Conservation (phyloP, 2,113 vertebrate species). For the Verasper variegatus region DNA sequence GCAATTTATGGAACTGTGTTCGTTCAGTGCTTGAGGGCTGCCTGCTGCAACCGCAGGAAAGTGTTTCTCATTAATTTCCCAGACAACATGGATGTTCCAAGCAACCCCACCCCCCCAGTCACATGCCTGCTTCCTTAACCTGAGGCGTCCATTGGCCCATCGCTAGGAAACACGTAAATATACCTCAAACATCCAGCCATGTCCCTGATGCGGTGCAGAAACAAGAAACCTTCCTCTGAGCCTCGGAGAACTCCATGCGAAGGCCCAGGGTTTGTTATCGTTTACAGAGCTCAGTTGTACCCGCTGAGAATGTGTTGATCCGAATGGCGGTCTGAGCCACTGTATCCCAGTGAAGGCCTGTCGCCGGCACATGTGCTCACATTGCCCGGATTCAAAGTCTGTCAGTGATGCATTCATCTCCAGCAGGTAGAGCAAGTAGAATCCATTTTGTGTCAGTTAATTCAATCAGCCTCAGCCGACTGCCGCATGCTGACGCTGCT, state of each 20-base stretch:
- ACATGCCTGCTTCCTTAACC: conserved; percentile 39
- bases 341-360: conserved; percentile 14
- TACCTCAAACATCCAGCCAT: conserved; percentile 33
- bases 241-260: neutral
- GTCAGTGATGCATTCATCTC: conserved; percentile 56
- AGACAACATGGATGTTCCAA: conserved; percentile 37
- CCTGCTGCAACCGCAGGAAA: conserved; percentile 60
- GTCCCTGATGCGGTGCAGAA: conserved; percentile 37
- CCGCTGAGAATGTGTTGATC: conserved; percentile 36
- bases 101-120: conserved; percentile 35
- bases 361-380: conserved; percentile 21
- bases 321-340: conserved; percentile 37
- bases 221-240: conserved; percentile 32
- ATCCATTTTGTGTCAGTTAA: conserved; percentile 64
- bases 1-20: conserved; percentile 49
- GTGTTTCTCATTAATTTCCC: conserved; percentile 64
- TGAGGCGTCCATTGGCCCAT: conserved; percentile 33
- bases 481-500: conserved; percentile 55
- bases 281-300: conserved; percentile 31
- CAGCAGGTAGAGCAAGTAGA: conserved; percentile 57
- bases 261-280: conserved; percentile 41
- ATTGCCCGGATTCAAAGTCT: conserved; percentile 47
- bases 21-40: conserved; percentile 59
- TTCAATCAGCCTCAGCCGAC: conserved; percentile 69
- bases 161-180: conserved; percentile 43